These are phyloP conservation scores for Belgica antarctica DNA, from an alignment of 2,888 invertebrate species.

Conservation along the genomic window DNA sequence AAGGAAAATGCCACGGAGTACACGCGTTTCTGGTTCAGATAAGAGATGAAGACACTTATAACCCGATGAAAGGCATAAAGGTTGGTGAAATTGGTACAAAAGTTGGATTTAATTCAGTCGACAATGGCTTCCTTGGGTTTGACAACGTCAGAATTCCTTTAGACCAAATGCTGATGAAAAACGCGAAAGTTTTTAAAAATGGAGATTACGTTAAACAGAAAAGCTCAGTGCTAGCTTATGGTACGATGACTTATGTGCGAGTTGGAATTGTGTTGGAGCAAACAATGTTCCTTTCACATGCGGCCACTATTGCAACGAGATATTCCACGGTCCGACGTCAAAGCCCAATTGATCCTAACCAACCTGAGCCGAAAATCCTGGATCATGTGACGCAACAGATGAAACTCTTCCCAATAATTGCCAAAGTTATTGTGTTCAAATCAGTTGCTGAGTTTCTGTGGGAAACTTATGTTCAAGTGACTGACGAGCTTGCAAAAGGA, in stretches of 20 bases:
- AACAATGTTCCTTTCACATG: conserved; percentile 73
- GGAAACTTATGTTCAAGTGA: conserved; percentile 81
- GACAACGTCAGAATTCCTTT: conserved; percentile 84
- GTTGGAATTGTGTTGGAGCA: conserved; percentile 79
- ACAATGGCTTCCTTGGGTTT: conserved; percentile 91
- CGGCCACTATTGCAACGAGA: conserved; percentile 82
- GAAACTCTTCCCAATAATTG: conserved; percentile 82
- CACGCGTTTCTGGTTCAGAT: conserved; percentile 92
- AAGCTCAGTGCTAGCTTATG: conserved; percentile 81
- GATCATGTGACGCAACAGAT: conserved; percentile 94
- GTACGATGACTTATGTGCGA: conserved; percentile 92
- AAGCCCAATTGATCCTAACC: conserved; percentile 76
- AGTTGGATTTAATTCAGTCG: conserved; percentile 85
- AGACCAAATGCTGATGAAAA: conserved; percentile 91
- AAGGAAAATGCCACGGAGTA: conserved; percentile 80
- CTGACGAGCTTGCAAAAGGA: conserved; percentile 75
- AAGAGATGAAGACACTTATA: conserved; percentile 82
- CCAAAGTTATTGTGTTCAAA: conserved; percentile 75
- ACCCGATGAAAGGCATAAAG: conserved; percentile 81
- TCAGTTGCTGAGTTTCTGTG: conserved; percentile 75
- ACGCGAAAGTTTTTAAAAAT: conserved; percentile 80
- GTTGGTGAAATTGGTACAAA: conserved; percentile 95
- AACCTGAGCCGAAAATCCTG: conserved; percentile 60
- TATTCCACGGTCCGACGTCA: conserved; percentile 89
- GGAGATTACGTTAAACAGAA: conserved; percentile 85